Conservation (phyloP, 2,797 vertebrate genomes). For the Pseudochromis fuscus region DNA sequence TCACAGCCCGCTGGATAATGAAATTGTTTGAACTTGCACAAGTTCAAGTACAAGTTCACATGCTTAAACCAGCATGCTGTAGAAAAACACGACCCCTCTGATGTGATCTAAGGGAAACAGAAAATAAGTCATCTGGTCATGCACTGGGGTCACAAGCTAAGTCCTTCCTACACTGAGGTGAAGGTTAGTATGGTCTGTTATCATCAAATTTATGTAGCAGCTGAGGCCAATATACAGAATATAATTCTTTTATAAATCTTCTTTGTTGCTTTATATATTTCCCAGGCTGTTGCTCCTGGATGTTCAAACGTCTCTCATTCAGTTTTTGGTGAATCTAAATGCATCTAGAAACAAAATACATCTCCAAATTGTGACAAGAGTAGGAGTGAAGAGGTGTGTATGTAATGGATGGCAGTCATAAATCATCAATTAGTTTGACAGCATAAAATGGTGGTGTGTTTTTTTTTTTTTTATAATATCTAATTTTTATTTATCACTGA, state of each 20-base stretch:
- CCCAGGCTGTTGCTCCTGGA: neutral
- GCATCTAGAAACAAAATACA: conserved; percentile 29
- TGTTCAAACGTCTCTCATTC: neutral
- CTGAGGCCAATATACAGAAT: neutral
- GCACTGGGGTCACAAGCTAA: neutral
- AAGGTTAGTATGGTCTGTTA: neutral
- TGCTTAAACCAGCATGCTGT: neutral
- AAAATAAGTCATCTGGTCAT: neutral
- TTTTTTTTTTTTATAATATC: no score
- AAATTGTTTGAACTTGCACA: conserved; percentile 2
- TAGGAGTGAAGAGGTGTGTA: conserved; percentile 13
- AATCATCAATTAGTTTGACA: conserved; percentile 43
- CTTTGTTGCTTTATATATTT: neutral
- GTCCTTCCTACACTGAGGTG: neutral
- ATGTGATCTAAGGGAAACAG: conserved; percentile 11
- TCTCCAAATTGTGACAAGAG: conserved; percentile 27
- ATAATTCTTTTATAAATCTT: neutral
- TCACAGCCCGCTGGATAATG: conserved; percentile 3
- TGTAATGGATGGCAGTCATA: conserved; percentile 40
- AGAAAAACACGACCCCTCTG: neutral
- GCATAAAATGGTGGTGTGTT: neutral
- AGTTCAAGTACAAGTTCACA: no score
- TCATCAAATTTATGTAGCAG: neutral
- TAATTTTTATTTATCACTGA: no score
- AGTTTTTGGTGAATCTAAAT: conserved; percentile 29